phyloP scores from a whole-genome alignment of 2,888 invertebrate species.

The Drosophila falleni region DNA sequence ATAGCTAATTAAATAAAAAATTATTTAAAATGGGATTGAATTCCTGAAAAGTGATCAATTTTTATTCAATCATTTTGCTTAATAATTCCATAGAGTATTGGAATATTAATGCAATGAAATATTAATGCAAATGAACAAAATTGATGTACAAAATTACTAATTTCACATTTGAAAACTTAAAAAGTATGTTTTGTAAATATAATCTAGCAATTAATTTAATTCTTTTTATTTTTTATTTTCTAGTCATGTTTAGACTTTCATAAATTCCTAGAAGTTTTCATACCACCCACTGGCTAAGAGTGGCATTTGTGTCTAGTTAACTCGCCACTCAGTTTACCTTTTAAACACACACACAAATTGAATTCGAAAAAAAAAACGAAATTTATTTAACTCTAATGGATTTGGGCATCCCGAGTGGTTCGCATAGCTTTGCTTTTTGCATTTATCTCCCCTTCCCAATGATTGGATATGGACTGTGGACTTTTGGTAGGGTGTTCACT shows the following conservation, averaged over 20 bases:
- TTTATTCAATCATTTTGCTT: no score
- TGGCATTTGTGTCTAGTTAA: slow-evolving; percentile 59
- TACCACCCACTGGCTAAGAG: slow-evolving; percentile 48
- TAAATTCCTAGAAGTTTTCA: slow-evolving; percentile 14
- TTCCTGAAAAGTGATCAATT: no score
- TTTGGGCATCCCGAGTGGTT: slow-evolving; percentile 72
- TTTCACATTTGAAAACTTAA: background rate
- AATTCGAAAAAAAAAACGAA: slow-evolving; percentile 65
- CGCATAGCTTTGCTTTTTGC: slow-evolving; percentile 22
- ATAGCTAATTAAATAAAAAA: no score
- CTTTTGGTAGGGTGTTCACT: slow-evolving; percentile 1
- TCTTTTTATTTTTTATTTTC: background rate
- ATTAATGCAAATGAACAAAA: no score
- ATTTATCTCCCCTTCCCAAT: background rate
- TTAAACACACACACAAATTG: slow-evolving; percentile 62
- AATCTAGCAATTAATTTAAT: background rate
- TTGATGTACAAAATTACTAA: no score
- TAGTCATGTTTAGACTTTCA: no score
- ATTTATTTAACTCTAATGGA: slow-evolving; percentile 78
- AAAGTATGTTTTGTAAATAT: background rate
- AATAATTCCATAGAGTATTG: no score
- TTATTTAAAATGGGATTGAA: no score
- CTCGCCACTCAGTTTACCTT: slow-evolving; percentile 38
- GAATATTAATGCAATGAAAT: no score
- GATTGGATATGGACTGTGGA: background rate